A percentile compares a stretch with the other conserved stretches of the same genome.
Conservation (phyloP, 2,888 invertebrate genomes). For the Crioceris asparagi region DNA sequence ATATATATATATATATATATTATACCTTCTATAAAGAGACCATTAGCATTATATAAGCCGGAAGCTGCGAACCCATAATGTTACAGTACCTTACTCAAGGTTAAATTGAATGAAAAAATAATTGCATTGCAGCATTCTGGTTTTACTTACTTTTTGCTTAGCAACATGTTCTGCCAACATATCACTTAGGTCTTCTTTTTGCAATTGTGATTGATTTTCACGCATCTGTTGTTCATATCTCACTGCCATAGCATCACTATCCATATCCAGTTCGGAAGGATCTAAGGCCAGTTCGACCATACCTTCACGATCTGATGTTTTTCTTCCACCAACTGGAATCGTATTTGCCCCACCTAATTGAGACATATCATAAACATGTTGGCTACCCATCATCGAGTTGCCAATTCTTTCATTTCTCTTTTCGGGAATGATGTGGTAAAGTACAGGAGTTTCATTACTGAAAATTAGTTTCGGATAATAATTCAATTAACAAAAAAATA, state of each 20-base stretch:
- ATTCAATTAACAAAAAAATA: too few species aligned
- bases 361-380: slow-evolving; percentile 94
- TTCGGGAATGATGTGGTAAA: slow-evolving; percentile 94
- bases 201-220: slow-evolving; percentile 79
- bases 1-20: too few species aligned
- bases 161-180: slow-evolving; percentile 98
- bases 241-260: slow-evolving; percentile 91
- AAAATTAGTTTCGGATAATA: slow-evolving; percentile 16
- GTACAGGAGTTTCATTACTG: slow-evolving; percentile 83
- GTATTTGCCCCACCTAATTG: slow-evolving; percentile 29
- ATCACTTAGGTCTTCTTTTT: slow-evolving; percentile 92
- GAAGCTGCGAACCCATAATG: too few species aligned
- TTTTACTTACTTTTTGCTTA: slow-evolving; percentile 67
- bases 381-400: slow-evolving; percentile 95
- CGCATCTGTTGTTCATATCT: slow-evolving; percentile 93
- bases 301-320: slow-evolving; percentile 35
- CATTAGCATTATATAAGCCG: too few species aligned
- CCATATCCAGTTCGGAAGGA: slow-evolving; percentile 93
- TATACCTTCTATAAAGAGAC: too few species aligned
- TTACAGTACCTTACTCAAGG: too few species aligned
- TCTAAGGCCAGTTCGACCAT: slow-evolving; percentile 92
- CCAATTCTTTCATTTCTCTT: slow-evolving; percentile 82
- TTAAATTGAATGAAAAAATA: too few species aligned
- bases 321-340: slow-evolving; percentile 40
- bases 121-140: too few species aligned